Percentiles rank a stretch among this genome's conserved stretches.
These are phyloP conservation scores for Gerris buenoi DNA, from an alignment of 1,140 invertebrate species.

Conservation along the genomic window DNA sequence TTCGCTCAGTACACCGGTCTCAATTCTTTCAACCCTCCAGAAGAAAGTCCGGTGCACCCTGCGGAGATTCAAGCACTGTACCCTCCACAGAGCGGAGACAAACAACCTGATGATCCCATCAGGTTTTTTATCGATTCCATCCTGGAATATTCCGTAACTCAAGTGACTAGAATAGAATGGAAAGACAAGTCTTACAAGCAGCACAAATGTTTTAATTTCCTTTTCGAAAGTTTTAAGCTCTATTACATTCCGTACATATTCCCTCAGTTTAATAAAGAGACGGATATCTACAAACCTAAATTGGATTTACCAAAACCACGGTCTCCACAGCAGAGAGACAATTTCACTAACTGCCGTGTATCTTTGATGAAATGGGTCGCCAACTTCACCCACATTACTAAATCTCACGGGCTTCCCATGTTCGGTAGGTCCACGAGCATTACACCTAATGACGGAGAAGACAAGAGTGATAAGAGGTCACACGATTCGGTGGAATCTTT, in stretches of 20 bases:
- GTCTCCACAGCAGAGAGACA: neutral
- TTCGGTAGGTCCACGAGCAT: conserved; percentile 18
- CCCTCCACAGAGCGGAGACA: conserved; percentile 69
- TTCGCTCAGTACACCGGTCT: conserved; percentile 29
- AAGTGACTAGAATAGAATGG: conserved; percentile 80
- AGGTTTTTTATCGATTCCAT: conserved; percentile 76
- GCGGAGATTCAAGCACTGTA: conserved; percentile 69
- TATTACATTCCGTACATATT: conserved; percentile 84
- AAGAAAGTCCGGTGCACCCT: conserved; percentile 50
- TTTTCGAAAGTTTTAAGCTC: conserved; percentile 81
- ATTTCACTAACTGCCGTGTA: conserved; percentile 50
- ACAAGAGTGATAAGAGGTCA: neutral
- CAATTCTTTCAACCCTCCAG: conserved; percentile 25
- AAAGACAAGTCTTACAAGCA: conserved; percentile 62
- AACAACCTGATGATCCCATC: conserved; percentile 71
- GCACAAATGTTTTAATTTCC: conserved; percentile 71
- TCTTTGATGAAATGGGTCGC: conserved; percentile 79
- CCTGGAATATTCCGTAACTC: conserved; percentile 79
- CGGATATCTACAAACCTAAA: conserved; percentile 73
- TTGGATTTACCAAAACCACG: conserved; percentile 33
- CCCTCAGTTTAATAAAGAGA: conserved; percentile 67
- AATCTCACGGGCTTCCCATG: conserved; percentile 30
- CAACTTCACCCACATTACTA: conserved; percentile 60
- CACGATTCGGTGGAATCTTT: neutral
- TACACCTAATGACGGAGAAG: neutral